Percentiles rank a stretch among this genome's conserved stretches.
phyloP scores from a whole-genome alignment of 1,140 invertebrate genomes.

The Notospermus geniculatus region DNA sequence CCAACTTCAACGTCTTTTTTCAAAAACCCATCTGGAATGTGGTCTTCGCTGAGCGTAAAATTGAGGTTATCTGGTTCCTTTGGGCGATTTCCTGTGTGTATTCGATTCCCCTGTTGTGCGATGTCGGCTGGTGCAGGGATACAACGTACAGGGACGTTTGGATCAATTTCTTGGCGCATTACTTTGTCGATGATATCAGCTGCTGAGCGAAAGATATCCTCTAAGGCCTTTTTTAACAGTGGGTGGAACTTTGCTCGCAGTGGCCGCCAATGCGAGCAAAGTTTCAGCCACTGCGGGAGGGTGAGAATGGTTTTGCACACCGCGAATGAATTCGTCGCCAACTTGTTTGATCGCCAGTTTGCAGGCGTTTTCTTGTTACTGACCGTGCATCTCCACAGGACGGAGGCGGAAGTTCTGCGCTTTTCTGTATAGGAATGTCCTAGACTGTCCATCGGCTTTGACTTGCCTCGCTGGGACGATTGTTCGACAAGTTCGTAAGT shows the following conservation, averaged over 20 bases:
- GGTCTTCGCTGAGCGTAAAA: no score
- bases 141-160: neutral
- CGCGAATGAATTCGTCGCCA: neutral
- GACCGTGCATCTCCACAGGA: neutral
- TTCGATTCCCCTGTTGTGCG: no score
- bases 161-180: neutral
- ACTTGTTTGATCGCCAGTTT: neutral
- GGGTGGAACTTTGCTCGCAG: neutral
- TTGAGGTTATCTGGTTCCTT: no score
- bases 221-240: neutral
- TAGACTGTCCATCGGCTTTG: neutral
- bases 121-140: neutral
- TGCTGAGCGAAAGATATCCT: neutral
- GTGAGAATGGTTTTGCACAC: neutral
- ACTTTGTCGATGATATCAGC: neutral
- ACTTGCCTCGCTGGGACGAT: neutral
- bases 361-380: conserved; percentile 1
- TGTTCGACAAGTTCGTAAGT: no score
- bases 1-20: no score
- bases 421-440: neutral
- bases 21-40: no score
- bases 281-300: no score
- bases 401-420: neutral
- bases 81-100: no score
- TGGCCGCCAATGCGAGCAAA: neutral